Conservation (phyloP, 2,888 invertebrate genomes). For the Lamproptera curius region DNA sequence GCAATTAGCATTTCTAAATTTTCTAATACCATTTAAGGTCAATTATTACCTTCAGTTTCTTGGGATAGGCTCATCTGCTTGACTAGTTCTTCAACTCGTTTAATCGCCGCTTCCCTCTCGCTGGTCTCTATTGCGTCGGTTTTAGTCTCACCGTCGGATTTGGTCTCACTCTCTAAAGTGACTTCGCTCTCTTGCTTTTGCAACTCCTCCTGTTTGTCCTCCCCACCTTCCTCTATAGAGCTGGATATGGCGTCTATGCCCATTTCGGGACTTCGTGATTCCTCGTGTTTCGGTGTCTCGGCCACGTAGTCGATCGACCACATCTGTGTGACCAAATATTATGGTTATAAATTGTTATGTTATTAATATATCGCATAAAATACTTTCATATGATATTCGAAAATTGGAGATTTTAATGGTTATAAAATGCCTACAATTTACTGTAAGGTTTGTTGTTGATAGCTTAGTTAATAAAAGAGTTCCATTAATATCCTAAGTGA, state of each 20-base stretch:
- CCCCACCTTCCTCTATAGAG: slow-evolving; percentile 43
- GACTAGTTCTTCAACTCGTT: slow-evolving; percentile 81
- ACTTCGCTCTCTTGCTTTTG: slow-evolving; percentile 50
- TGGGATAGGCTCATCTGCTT: slow-evolving; percentile 89
- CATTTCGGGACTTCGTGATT: slow-evolving; percentile 65
- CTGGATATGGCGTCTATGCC: slow-evolving; percentile 47
- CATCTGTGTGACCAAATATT: slow-evolving; percentile 81
- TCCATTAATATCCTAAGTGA: too few species aligned
- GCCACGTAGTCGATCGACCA: slow-evolving; percentile 96
- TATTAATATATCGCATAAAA: too few species aligned
- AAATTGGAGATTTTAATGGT: too few species aligned
- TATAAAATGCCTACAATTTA: too few species aligned
- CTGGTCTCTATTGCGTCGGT: slow-evolving; percentile 47
- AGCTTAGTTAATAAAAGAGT: too few species aligned
- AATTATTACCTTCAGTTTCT: slow-evolving; percentile 75
- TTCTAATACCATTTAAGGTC: too few species aligned
- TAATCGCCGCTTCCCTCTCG: slow-evolving; percentile 71
- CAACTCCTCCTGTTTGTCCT: slow-evolving; percentile 40
- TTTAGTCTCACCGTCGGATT: slow-evolving; percentile 37
- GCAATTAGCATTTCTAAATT: too few species aligned
- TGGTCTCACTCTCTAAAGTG: slow-evolving; percentile 35
- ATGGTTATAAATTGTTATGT: too few species aligned
- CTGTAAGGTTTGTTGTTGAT: too few species aligned
- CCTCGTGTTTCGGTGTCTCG: slow-evolving; percentile 65
- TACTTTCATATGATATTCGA: too few species aligned